A percentile compares a stretch with the other conserved stretches of the same genome.
phyloP scores from a whole-genome alignment of 2,797 vertebrate species.

The Steatocranus sp. region DNA sequence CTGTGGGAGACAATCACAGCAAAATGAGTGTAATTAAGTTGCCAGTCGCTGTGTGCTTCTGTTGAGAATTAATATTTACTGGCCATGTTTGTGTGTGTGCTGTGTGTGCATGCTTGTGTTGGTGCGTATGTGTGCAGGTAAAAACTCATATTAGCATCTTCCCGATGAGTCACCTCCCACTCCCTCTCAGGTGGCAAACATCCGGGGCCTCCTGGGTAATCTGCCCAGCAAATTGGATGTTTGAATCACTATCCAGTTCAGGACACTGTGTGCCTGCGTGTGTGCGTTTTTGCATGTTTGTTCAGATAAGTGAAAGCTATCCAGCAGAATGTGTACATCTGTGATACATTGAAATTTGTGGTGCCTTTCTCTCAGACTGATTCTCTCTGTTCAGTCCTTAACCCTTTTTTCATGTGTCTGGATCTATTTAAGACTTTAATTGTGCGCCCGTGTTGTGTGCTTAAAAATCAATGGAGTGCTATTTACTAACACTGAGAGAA shows the following conservation, averaged over 20 bases:
- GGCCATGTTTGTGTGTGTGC: conserved; percentile 11
- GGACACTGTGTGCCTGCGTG: background rate
- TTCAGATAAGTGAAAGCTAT: conserved; percentile 12
- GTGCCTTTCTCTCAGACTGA: background rate
- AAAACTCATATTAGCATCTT: conserved; percentile 61
- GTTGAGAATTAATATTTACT: conserved; percentile 75
- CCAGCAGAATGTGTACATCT: background rate
- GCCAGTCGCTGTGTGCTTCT: conserved; percentile 55
- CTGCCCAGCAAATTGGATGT: conserved; percentile 72
- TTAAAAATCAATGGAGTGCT: background rate
- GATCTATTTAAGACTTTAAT: background rate
- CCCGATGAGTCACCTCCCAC: conserved; percentile 46
- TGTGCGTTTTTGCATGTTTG: conserved; percentile 2
- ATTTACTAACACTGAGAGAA: background rate
- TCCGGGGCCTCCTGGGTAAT: conserved; percentile 68
- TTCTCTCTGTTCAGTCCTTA: background rate
- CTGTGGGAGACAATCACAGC: conserved; percentile 69
- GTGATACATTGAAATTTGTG: conserved; percentile 16
- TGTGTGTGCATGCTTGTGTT: background rate
- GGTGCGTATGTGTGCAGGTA: background rate
- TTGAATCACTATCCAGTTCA: conserved; percentile 57
- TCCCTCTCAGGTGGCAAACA: conserved; percentile 56
- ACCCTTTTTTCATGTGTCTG: background rate
- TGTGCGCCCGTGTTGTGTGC: background rate
- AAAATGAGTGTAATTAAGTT: conserved; percentile 80